Evolutionary conservation across 2,888 invertebrate species (phyloP).

Genomic region (Gandaritis pyraliata): DNA sequence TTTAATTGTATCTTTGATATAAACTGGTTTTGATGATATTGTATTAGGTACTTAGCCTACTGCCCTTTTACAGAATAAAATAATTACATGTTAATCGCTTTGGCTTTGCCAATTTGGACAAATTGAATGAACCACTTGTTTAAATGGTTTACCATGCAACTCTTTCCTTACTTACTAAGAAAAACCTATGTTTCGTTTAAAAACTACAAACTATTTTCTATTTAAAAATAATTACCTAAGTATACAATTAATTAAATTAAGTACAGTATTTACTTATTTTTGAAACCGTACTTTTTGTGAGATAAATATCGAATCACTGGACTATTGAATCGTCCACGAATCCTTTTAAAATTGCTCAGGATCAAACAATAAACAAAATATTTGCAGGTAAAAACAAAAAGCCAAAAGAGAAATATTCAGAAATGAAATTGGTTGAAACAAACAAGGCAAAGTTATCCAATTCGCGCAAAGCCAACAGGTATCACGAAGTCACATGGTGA

Average conservation of each 20-base stretch:
- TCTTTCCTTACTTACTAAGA: too few species aligned
- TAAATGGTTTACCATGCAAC: not conserved
- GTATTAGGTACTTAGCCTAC: too few species aligned
- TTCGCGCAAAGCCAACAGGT: slow-evolving; percentile 34
- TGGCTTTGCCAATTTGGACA: slow-evolving; percentile 2
- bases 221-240: too few species aligned
- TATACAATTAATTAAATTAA: too few species aligned
- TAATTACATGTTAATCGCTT: slow-evolving; percentile 11
- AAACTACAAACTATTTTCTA: too few species aligned
- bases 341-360: too few species aligned
- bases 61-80: not conserved
- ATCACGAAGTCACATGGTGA: slow-evolving; percentile 39
- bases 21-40: slow-evolving; percentile 1
- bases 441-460: slow-evolving; percentile 31
- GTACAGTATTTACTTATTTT: too few species aligned
- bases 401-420: not conserved
- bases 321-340: too few species aligned
- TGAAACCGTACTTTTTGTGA: too few species aligned
- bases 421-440: slow-evolving; percentile 24
- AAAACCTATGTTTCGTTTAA: too few species aligned
- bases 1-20: slow-evolving; percentile 12
- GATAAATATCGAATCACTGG: too few species aligned
- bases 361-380: not conserved
- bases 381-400: not conserved
- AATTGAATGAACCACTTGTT: slow-evolving; percentile 16